Evolutionary conservation across 37 sponge, comb jelly and placozoan genomes (phyloP).

Genomic region (Oopsacas minuta): DNA sequence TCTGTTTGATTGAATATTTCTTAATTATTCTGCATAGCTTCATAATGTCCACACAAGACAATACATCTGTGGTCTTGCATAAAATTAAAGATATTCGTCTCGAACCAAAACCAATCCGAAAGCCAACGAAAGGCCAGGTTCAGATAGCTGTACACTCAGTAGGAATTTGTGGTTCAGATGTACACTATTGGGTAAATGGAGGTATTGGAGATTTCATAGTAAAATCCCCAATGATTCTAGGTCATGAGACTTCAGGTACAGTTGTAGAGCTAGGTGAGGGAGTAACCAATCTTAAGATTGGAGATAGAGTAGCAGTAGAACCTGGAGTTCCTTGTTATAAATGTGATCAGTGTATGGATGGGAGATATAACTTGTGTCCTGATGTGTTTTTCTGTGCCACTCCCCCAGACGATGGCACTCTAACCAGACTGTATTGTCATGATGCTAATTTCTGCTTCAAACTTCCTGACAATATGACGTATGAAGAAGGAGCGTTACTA

Average conservation of each 20-base stretch:
- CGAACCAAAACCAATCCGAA: neutral
- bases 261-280: constrained; percentile 69
- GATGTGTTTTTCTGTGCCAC: constrained; percentile 94
- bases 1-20: no score
- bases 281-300: constrained; percentile 53
- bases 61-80: neutral
- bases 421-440: constrained; percentile 69
- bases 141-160: constrained; percentile 69
- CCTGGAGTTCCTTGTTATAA: constrained; percentile 81
- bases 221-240: constrained; percentile 73
- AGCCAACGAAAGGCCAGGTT: constrained; percentile 31
- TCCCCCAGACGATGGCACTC: constrained; percentile 78
- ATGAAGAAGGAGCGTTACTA: constrained; percentile 82
- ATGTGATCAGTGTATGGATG: constrained; percentile 63
- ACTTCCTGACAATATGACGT: constrained; percentile 80
- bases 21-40: no score
- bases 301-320: constrained; percentile 91
- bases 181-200: constrained; percentile 82
- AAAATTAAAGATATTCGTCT: constrained; percentile 10
- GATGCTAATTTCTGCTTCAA: constrained; percentile 92
- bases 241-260: constrained; percentile 78
- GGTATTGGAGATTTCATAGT: constrained; percentile 91
- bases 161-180: constrained; percentile 95
- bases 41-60: neutral
- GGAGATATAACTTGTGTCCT: constrained; percentile 85